Evolutionary conservation across 2,888 invertebrate species (phyloP).

Genomic region (Parnassius mnemosyne): DNA sequence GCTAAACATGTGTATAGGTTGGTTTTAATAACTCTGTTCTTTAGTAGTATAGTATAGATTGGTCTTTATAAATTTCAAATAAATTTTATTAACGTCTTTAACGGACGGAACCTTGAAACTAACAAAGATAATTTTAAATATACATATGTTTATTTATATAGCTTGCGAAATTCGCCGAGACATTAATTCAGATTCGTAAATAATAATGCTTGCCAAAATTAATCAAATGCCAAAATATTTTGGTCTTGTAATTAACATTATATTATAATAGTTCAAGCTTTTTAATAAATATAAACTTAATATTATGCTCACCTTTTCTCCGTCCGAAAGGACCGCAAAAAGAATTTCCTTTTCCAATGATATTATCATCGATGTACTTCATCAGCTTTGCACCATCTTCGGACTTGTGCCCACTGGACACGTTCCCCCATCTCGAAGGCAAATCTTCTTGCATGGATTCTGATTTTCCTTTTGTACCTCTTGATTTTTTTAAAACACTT

Average conservation of each 20-base stretch:
- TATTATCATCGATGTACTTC: slow-evolving; percentile 89
- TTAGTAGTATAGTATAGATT: no score
- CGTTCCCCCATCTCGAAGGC: slow-evolving; percentile 63
- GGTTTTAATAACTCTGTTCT: no score
- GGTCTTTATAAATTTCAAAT: no score
- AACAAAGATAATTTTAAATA: no score
- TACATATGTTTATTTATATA: background rate
- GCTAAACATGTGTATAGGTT: no score
- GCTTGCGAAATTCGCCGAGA: slow-evolving; percentile 1
- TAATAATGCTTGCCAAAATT: slow-evolving; percentile 10
- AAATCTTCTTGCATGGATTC: slow-evolving; percentile 78
- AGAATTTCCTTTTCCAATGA: slow-evolving; percentile 89
- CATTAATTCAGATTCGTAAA: slow-evolving; percentile 6
- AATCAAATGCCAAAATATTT: no score
- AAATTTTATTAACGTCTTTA: no score
- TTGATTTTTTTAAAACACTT: slow-evolving; percentile 76
- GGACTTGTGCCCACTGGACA: slow-evolving; percentile 72
- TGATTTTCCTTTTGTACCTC: slow-evolving; percentile 74
- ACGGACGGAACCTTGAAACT: no score
- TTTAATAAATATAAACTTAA: background rate
- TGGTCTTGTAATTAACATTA: no score
- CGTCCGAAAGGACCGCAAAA: slow-evolving; percentile 92
- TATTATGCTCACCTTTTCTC: slow-evolving; percentile 83
- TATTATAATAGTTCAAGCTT: no score
- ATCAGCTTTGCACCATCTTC: slow-evolving; percentile 86